These are phyloP conservation scores for Forpus xanthops DNA, from an alignment of 2,797 vertebrate species.

Conservation along the genomic window DNA sequence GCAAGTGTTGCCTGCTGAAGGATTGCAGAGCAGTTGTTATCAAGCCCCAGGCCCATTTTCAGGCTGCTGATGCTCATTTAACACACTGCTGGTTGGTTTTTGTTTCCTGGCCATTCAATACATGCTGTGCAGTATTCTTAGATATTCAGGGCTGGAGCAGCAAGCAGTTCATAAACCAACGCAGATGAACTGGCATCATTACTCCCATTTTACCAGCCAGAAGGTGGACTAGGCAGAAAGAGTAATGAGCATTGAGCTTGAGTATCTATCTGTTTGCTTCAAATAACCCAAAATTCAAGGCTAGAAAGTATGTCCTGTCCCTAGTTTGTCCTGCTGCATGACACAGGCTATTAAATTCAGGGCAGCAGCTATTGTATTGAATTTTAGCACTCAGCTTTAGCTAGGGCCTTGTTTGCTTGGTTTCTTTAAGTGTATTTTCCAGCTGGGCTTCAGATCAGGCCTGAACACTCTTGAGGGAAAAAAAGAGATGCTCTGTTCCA, in stretches of 20 bases:
- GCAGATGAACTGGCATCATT: background rate
- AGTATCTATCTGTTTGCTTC: background rate
- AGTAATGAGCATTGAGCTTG: rapidly evolving
- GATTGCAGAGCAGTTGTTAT: background rate
- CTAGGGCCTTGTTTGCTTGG: background rate
- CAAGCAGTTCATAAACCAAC: background rate
- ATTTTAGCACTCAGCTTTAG: background rate
- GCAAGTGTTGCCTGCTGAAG: background rate
- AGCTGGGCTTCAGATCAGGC: background rate
- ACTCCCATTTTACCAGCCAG: background rate
- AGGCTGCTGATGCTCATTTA: background rate
- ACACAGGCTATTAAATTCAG: background rate
- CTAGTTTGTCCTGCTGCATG: background rate
- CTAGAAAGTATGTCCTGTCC: background rate
- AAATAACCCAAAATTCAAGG: background rate
- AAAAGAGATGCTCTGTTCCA: background rate
- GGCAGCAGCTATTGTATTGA: background rate
- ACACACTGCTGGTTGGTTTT: background rate
- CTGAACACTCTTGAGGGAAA: background rate
- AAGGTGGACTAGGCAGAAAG: background rate
- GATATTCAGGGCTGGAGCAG: background rate
- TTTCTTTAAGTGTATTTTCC: background rate
- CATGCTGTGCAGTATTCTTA: background rate
- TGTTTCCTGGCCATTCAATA: background rate
- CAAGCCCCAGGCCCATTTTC: rapidly evolving